These are phyloP conservation scores for Halichoeres trimaculatus DNA, from an alignment of 2,113 vertebrate species.

Conservation along the genomic window DNA sequence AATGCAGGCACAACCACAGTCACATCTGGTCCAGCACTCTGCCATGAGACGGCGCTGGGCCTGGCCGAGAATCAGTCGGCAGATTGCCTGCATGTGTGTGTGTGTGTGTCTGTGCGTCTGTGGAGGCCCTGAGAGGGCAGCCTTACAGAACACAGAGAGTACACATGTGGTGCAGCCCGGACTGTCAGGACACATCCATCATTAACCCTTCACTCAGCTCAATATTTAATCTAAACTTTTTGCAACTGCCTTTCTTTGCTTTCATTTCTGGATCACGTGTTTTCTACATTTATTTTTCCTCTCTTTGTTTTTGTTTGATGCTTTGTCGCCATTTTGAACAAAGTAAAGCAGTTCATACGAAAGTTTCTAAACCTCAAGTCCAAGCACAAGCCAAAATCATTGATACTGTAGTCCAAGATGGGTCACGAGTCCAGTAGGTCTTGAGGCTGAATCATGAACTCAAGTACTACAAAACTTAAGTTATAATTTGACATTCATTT, in stretches of 20 bases:
- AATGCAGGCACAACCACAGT: slow-evolving; percentile 80
- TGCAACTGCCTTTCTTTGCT: background rate
- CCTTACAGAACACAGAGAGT: slow-evolving; percentile 31
- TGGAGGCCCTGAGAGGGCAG: slow-evolving; percentile 36
- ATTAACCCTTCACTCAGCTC: slow-evolving; percentile 40
- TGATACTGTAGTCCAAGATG: too few relatives aligned
- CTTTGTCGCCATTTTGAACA: background rate
- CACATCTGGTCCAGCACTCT: slow-evolving; percentile 86
- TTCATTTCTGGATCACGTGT: background rate
- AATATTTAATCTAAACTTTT: background rate
- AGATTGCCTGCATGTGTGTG: slow-evolving; percentile 68
- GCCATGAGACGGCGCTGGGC: slow-evolving; percentile 72
- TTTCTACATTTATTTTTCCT: background rate
- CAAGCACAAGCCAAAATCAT: too few relatives aligned
- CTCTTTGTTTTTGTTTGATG: background rate
- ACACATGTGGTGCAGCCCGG: slow-evolving; percentile 17
- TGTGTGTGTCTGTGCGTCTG: slow-evolving; percentile 61
- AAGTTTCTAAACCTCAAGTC: too few relatives aligned
- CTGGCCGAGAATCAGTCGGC: slow-evolving; percentile 77
- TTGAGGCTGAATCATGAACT: too few relatives aligned
- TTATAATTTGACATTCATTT: too few relatives aligned
- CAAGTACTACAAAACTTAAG: too few relatives aligned
- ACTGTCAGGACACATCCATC: slow-evolving; percentile 41
- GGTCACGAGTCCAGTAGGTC: too few relatives aligned
- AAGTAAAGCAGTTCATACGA: too few relatives aligned